Conservation (phyloP, 2,797 vertebrate genomes). For the Schizopygopsis malacanthus region DNA sequence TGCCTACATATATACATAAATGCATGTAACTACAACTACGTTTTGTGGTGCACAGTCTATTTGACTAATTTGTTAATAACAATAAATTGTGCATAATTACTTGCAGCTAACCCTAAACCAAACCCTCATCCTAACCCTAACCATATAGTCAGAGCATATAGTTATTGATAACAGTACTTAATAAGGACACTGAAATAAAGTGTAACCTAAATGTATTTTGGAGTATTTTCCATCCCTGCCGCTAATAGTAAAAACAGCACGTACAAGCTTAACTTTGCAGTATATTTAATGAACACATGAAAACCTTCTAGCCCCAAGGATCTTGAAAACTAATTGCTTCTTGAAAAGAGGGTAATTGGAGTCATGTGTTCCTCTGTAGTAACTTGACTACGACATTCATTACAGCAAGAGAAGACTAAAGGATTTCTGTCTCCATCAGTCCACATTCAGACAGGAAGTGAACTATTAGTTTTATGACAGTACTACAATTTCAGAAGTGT, state of each 20-base stretch:
- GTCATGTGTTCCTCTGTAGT: constrained; percentile 14
- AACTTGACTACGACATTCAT: background rate
- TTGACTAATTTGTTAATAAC: too few relatives aligned
- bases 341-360: constrained; percentile 33
- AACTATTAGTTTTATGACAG: background rate
- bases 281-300: constrained; percentile 15
- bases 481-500: background rate
- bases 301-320: constrained; percentile 21
- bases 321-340: constrained; percentile 23
- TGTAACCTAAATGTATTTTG: background rate
- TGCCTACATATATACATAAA: too few relatives aligned
- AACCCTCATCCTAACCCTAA: background rate
- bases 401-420: background rate
- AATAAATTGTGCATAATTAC: too few relatives aligned
- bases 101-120: background rate
- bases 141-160: background rate
- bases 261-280: background rate
- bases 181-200: background rate
- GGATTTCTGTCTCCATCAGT: background rate
- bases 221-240: background rate
- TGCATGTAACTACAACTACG: too few relatives aligned
- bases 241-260: background rate
- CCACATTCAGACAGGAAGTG: background rate
- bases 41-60: too few relatives aligned
- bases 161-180: background rate